Conservation (phyloP, 1,140 invertebrate genomes). For the fruit fly (Drosophila melanogaster) region DNA sequence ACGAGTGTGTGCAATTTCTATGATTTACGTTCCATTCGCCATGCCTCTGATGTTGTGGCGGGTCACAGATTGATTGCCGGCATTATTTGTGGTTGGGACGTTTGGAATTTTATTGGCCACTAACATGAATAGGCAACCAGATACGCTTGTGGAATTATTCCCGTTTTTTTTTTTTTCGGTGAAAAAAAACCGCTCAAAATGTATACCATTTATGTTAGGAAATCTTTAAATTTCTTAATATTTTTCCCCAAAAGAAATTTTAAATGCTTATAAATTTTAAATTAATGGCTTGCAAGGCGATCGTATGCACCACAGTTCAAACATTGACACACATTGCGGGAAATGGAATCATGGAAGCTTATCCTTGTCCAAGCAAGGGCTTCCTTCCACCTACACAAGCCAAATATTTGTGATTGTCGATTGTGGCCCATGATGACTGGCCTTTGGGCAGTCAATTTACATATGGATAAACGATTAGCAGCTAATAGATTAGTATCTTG, state of each 20-base stretch:
- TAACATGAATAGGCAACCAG: slow-evolving; percentile 27
- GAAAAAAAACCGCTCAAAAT: too few species aligned
- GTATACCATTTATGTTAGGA: too few species aligned
- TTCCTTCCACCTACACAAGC: slow-evolving; percentile 42
- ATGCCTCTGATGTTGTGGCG: slow-evolving; percentile 25
- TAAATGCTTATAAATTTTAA: not conserved
- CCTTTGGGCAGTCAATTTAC: slow-evolving; percentile 68
- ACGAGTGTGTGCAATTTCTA: slow-evolving; percentile 27
- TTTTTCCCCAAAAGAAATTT: too few species aligned
- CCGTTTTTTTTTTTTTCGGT: not conserved
- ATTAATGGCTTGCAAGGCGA: slow-evolving; percentile 2
- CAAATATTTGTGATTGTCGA: slow-evolving; percentile 63
- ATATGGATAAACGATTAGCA: slow-evolving; percentile 75
- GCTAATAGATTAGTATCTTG: slow-evolving; percentile 77
- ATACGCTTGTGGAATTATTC: not conserved
- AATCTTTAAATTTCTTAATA: too few species aligned
- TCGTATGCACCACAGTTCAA: not conserved
- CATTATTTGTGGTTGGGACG: not conserved
- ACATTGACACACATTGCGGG: slow-evolving; percentile 12
- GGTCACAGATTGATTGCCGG: slow-evolving; percentile 44
- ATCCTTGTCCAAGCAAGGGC: slow-evolving; percentile 24
- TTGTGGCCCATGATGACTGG: slow-evolving; percentile 48
- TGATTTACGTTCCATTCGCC: slow-evolving; percentile 36
- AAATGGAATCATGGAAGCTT: slow-evolving; percentile 7
- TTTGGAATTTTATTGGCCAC: slow-evolving; percentile 26